Conservation (phyloP, 2,113 vertebrate species). For the Periophthalmodon schlosseri region DNA sequence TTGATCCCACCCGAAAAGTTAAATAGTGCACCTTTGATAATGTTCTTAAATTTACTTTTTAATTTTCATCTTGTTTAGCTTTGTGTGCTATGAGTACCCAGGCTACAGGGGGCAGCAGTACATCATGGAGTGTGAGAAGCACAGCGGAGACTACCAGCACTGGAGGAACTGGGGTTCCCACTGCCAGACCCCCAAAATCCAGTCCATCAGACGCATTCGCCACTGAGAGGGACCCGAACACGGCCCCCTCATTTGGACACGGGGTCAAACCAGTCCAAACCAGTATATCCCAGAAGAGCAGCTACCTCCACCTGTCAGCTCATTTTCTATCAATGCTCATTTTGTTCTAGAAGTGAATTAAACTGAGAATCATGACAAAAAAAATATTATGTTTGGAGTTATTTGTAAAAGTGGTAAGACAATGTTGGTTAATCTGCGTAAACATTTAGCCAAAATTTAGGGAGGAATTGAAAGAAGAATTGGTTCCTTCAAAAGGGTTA, state of each 20-base stretch:
- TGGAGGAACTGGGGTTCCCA: conserved; percentile 79
- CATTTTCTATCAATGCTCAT: conserved; percentile 9
- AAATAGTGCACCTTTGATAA: background rate
- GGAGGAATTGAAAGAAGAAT: background rate
- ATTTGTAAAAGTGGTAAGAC: conserved; percentile 1
- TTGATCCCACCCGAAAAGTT: background rate
- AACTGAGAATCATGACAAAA: conserved; percentile 42
- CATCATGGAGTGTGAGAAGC: conserved; percentile 78
- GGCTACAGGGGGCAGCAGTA: conserved; percentile 79
- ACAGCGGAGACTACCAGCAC: conserved; percentile 77
- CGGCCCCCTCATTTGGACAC: background rate
- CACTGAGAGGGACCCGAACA: conserved; percentile 48
- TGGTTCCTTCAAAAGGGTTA: background rate
- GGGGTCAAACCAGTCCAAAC: background rate
- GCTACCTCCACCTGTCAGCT: conserved; percentile 44
- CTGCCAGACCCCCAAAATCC: conserved; percentile 78
- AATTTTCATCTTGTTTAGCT: conserved; percentile 49
- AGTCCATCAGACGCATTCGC: conserved; percentile 76
- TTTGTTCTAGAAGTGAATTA: conserved; percentile 27
- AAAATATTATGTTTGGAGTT: background rate
- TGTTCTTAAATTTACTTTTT: background rate
- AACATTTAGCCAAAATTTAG: background rate
- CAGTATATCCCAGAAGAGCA: conserved; percentile 26
- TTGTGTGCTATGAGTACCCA: conserved; percentile 78
- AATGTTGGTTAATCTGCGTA: background rate